Conservation (phyloP, 1,140 invertebrate species). For the Linepithema humile region DNA sequence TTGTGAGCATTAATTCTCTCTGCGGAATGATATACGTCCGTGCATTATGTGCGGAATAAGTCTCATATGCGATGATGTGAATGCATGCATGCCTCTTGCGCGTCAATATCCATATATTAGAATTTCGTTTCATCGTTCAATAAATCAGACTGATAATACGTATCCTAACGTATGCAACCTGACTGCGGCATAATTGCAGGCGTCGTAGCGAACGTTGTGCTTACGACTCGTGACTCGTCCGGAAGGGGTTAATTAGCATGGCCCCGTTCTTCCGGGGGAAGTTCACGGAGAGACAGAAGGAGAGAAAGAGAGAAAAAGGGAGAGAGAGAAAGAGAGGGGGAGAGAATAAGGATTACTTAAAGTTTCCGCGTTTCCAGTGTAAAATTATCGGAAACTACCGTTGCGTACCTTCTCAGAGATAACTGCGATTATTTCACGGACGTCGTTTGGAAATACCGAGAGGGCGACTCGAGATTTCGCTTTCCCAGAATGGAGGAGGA, state of each 20-base stretch:
- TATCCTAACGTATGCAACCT: conserved; percentile 39
- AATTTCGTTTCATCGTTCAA: conserved; percentile 49
- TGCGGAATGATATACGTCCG: conserved; percentile 10
- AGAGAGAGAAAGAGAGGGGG: background rate
- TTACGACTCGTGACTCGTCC: conserved; percentile 54
- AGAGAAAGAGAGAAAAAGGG: background rate
- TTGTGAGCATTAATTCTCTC: conserved; percentile 17
- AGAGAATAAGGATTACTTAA: background rate
- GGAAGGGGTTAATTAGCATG: conserved; percentile 47
- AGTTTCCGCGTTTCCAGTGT: conserved; percentile 5
- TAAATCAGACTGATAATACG: conserved; percentile 56
- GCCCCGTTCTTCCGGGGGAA: conserved; percentile 38
- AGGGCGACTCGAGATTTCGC: background rate
- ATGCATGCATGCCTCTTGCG: conserved; percentile 3
- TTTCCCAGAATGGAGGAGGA: conserved; percentile 35
- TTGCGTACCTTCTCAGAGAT: background rate
- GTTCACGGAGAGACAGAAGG: conserved; percentile 2
- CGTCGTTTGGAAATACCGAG: background rate
- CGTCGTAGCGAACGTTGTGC: conserved; percentile 10
- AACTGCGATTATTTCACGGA: conserved; percentile 1
- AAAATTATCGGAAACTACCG: conserved; percentile 10
- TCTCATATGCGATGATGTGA: conserved; percentile 3
- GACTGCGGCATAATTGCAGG: conserved; percentile 36
- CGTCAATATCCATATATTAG: conserved; percentile 49
- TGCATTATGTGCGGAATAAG: conserved; percentile 34